phyloP scores from a whole-genome alignment of 37 sponge, comb jelly and placozoan genomes.

The Hormiphora californensis region DNA sequence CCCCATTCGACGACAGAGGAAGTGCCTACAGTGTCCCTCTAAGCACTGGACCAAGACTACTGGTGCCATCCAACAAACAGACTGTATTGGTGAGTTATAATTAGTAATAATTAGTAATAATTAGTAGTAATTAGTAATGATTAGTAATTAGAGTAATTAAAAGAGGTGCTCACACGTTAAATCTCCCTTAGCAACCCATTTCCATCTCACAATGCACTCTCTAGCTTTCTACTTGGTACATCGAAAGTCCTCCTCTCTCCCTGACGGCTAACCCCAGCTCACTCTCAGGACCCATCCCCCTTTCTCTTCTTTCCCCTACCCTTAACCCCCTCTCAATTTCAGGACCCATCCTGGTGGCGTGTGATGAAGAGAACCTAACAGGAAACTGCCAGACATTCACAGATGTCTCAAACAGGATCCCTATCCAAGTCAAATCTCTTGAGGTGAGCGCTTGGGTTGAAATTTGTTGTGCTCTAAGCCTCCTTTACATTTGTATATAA shows the following conservation, averaged over 20 bases:
- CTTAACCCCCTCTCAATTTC: no score
- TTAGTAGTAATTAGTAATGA: background rate
- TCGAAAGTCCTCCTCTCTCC: no score
- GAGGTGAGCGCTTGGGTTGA: background rate
- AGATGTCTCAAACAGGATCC: background rate
- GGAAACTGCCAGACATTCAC: background rate
- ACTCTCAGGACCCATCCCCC: no score
- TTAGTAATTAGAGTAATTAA: background rate
- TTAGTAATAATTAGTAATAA: background rate
- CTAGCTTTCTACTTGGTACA: no score
- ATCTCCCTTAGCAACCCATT: no score
- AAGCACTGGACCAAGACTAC: background rate
- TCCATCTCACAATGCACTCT: no score
- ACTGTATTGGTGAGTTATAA: background rate
- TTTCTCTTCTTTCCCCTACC: no score
- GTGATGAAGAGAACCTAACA: background rate
- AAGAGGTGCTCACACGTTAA: no score
- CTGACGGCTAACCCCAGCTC: no score
- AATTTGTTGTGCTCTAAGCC: no score
- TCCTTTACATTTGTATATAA: no score
- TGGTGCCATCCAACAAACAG: background rate
- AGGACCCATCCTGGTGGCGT: background rate
- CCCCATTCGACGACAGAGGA: slow-evolving; percentile 10
- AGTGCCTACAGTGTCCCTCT: background rate
- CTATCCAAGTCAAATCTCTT: background rate